phyloP scores from a whole-genome alignment of 2,113 vertebrate species.

The Platanista minor region DNA sequence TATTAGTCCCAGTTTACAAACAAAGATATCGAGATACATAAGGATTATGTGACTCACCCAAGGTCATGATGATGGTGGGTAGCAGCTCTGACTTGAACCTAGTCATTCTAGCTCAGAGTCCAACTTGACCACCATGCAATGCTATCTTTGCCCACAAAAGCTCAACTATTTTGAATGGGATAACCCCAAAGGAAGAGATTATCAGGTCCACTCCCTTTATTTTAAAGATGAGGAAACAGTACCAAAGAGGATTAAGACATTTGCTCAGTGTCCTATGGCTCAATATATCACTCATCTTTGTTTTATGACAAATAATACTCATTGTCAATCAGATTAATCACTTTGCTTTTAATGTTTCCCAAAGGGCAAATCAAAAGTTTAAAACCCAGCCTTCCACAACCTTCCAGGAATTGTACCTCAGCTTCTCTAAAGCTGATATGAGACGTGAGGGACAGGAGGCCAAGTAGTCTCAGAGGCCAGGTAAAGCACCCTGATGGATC shows the following conservation, averaged over 20 bases:
- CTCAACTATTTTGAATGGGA: background rate
- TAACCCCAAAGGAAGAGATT: background rate
- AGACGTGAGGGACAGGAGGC: background rate
- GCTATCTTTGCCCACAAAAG: background rate
- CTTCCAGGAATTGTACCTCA: background rate
- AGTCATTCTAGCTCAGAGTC: background rate
- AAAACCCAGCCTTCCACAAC: background rate
- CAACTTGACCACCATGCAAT: background rate
- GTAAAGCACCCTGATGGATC: background rate
- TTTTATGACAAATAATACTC: background rate
- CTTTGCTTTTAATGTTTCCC: conserved; percentile 17
- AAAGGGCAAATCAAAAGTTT: background rate
- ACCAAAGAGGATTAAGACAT: background rate
- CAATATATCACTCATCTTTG: background rate
- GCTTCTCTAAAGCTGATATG: background rate
- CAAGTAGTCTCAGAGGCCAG: background rate
- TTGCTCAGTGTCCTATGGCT: background rate
- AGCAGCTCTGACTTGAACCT: background rate
- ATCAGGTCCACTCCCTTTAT: background rate
- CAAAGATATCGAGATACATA: background rate
- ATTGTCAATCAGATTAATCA: background rate
- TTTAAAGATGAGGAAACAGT: background rate
- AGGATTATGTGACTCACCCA: background rate
- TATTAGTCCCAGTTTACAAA: background rate
- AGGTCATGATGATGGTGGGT: background rate